Evolutionary conservation across 2,113 vertebrate genomes (phyloP), one percentile per base, ranked within the genome.

Genomic region (Cephalopholis sonnerati): DNA sequence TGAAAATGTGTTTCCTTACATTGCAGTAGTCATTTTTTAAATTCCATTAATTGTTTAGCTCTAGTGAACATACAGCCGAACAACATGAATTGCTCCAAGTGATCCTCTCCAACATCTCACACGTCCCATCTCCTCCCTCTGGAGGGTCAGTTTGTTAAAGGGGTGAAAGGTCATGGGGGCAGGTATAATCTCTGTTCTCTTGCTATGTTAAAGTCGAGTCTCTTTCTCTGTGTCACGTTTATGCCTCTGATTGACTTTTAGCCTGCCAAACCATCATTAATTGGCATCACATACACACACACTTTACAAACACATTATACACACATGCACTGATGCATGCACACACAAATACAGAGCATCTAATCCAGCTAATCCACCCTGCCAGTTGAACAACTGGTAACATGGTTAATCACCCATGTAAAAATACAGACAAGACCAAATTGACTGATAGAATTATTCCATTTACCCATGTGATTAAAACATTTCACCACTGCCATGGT

Each of bases 371-470:
- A 90, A 93, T 92, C 92, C 94, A 91, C 74, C 75, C 87, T 76
- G 81, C 83, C 87, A 65, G 78, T 83, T 85, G 71, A 93, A 91
- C 87, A 90, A 85, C 85, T 93, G 86, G 88, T 94, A 89, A 93
- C 90, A 91, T 83, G 87, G 78, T 89, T 94, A 93, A 94, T 94
- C 92, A 92, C 77, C 93, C 90, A 78, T 93, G 93, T 91, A 88
- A 92, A 92, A 94, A 92, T 87, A 92, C 88, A 89, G 90, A 92
- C 91, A 86, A 91, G 91, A 92, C 93, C 86, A 92, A 91, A 93
- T 86, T 90, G 90, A 91, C 89, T 93, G 93, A 93, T 92, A 91
- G 89, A 93, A 90, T 91, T 89, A 93, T 94, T 93, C 63, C 87
- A 94, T 93, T 94, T 93, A 92, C 77, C 59, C 50, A 58, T 82